Conservation (phyloP, 2,113 vertebrate genomes). For the Petroica traversi region DNA sequence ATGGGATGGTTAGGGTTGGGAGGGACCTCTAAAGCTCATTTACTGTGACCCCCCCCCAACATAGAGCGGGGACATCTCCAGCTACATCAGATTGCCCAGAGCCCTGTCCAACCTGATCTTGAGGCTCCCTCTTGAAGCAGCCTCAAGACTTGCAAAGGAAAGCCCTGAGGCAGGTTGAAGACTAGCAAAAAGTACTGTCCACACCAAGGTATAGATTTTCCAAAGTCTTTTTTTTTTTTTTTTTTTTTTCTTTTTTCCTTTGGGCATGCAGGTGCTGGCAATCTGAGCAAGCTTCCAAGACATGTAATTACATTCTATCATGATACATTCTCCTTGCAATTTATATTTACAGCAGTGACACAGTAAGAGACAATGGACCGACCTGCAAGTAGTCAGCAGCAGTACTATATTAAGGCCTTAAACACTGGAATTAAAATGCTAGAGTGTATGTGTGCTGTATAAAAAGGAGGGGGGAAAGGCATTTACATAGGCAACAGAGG, state of each 20-base stretch:
- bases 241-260: not conserved
- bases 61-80: not conserved
- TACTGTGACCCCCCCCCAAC: no score
- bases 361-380: not conserved
- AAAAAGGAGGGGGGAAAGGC: not conserved
- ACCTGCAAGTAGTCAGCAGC: not conserved
- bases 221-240: not conserved
- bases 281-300: not conserved
- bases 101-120: not conserved
- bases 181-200: not conserved
- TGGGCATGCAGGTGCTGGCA: not conserved
- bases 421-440: not conserved
- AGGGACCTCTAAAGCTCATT: not conserved
- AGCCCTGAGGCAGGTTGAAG: not conserved
- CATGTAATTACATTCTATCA: not conserved
- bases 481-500: not conserved
- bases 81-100: not conserved
- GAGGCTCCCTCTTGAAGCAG: not conserved
- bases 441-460: not conserved
- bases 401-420: not conserved
- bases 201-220: not conserved
- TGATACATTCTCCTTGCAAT: not conserved
- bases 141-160: not conserved
- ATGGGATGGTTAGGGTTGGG: not conserved
- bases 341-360: not conserved